These are phyloP conservation scores for Antechinus flavipes DNA, from an alignment of 2,113 vertebrate species.

Conservation along the genomic window DNA sequence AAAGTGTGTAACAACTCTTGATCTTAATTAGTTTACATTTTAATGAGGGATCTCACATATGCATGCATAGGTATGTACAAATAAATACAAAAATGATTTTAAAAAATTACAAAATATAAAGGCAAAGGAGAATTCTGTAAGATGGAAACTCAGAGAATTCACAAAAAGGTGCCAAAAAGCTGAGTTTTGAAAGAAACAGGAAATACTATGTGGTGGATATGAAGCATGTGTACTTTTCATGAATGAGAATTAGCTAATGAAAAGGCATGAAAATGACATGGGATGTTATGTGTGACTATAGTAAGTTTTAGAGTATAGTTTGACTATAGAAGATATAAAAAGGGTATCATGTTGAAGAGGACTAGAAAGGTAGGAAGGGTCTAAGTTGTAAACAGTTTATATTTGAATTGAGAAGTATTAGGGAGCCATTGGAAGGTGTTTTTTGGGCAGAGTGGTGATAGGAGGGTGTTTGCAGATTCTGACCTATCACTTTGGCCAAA, in stretches of 20 bases:
- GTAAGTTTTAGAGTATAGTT: background rate
- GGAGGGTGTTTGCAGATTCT: too few species aligned
- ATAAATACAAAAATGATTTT: background rate
- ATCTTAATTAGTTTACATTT: background rate
- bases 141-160: background rate
- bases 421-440: background rate
- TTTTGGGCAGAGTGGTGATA: background rate
- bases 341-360: background rate
- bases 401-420: background rate
- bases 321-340: background rate
- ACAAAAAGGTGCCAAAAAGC: background rate
- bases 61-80: background rate
- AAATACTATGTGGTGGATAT: background rate
- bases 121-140: background rate
- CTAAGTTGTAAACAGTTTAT: background rate
- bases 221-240: background rate
- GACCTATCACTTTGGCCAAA: background rate
- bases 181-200: background rate
- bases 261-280: background rate
- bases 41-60: background rate
- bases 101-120: background rate
- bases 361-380: background rate
- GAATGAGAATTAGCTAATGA: background rate
- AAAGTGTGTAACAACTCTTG: background rate
- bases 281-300: background rate